Evolutionary conservation across 2,113 vertebrate species (phyloP).

Genomic region (Typhlomys cinereus): DNA sequence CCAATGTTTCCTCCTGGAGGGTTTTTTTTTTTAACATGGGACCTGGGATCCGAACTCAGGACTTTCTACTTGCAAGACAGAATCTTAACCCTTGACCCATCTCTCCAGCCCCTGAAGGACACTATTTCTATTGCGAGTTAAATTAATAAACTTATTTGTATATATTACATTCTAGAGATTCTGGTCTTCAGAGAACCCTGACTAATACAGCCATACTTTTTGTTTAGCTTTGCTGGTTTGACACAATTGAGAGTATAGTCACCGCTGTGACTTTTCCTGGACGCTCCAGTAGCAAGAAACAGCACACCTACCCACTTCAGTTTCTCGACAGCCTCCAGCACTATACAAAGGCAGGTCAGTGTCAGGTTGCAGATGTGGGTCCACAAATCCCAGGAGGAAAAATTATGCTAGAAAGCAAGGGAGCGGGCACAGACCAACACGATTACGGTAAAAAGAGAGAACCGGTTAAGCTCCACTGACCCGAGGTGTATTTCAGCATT

Average conservation of each 20-base stretch:
- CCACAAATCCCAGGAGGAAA: neutral
- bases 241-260: neutral
- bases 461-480: neutral
- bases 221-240: neutral
- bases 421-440: neutral
- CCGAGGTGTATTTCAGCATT: neutral
- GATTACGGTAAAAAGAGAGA: neutral
- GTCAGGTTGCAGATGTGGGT: neutral
- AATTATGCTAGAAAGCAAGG: neutral
- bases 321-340: neutral
- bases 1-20: too few species aligned
- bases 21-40: too few species aligned
- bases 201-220: too few species aligned
- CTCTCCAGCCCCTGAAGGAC: too few species aligned
- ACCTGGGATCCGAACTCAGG: too few species aligned
- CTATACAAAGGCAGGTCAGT: neutral
- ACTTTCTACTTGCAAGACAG: too few species aligned
- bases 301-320: neutral
- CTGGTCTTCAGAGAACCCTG: too few species aligned
- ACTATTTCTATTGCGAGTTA: too few species aligned
- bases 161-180: too few species aligned
- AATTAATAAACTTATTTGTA: too few species aligned
- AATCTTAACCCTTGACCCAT: too few species aligned
- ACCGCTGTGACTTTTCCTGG: neutral
- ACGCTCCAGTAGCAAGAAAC: neutral